Evolutionary conservation across 2,888 invertebrate genomes (phyloP), one percentile per base, ranked within the genome.

Genomic region (Polietes domitor): DNA sequence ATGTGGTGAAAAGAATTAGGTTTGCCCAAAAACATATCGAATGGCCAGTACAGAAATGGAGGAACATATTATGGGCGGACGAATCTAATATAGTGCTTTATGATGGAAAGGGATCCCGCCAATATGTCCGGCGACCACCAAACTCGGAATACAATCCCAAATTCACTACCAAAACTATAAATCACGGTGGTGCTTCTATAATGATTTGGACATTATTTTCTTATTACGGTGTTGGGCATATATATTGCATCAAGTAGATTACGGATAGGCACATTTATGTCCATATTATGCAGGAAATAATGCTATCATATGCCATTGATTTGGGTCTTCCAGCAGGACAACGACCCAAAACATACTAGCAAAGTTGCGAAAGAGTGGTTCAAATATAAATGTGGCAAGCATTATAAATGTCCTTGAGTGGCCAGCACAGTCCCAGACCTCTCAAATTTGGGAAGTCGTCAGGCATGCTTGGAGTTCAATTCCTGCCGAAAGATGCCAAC

Each of bases 201-300:
- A 65, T 65, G 65, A 37, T 41, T n/a, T 65, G 37, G 65, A 3
- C 32, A 37, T 65, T 19, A 21, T 70, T 70, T 43, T 43, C 47
- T 24, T 70, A 47, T 41, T 47, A 47, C 24, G 70, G 70, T 24
- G 70, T 70, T 9, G 70, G 70, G 2, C 47, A 68, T 7, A 32
- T 32, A 32, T 32, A 32, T 32, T 32, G 3, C 5, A 32, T 32
- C 32, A 32, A n/a, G 47, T 21, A 70, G 12, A 21, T 17, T 10
- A 70, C 43, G 43, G 70, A 70, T 47, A 70, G 28, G 19, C 47
- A 43, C 21, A 17, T 70, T 19, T 43, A 65, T 37, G 70, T 70
- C 4, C 9, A 70, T 17, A 37, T 43, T 15, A 43, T 43, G 43
- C 43, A 43, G 43, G 43, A 43, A 43, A 12, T 43, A 3, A 43